Base-by-base conservation (phyloP, 1,140 invertebrate species). In the Anastrepha ludens region DNA sequence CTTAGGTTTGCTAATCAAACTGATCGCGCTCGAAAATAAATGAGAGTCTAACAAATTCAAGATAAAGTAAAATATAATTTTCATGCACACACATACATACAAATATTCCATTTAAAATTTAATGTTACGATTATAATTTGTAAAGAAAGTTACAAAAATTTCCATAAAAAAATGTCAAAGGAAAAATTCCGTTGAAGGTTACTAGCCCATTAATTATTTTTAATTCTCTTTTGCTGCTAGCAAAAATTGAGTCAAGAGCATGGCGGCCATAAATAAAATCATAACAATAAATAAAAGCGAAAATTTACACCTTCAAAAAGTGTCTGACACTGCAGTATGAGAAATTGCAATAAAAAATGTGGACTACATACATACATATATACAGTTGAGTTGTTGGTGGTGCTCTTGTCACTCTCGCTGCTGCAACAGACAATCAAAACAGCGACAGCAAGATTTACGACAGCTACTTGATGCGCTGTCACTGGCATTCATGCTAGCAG, bases 271-370 rank as follows among this genome's bases (percentile, higher is more conserved):
- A 74, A 74, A 44, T 74, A 47, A 74, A 74, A 74, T 74, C 70
- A 55, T 81, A 55, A 29, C 17, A 81, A 81, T 81, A 81, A 81
- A 81, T 81, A 81, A 81, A 81, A 81, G 15, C 20, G 17, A 81
- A 81, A 81, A 81, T 81, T 81, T 55, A 58, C 47, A 81, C 74
- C 74, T 55, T 81, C 74, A 50, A 81, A 81, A 81, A 81, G n/a
- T 55, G 74, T 55, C 74, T 55, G 74, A 81, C 74, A 81, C 74
- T 81, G 74, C 74, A 81, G 47, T 47, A 74, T 44, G 67, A 44
- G 17, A 13, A 29, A 55, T 81, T 81, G 74, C 74, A 50, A 29
- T 29, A 29, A 29, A 29, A 29, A 29, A 29, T 29, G 29, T 29
- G 29, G 29, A 29, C 29, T 29, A 29, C 29, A 29, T 29, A 29